Percentiles rank a stretch among this genome's conserved stretches.
phyloP scores from a whole-genome alignment of 2,888 invertebrate species.

The Microdon myrmicae region DNA sequence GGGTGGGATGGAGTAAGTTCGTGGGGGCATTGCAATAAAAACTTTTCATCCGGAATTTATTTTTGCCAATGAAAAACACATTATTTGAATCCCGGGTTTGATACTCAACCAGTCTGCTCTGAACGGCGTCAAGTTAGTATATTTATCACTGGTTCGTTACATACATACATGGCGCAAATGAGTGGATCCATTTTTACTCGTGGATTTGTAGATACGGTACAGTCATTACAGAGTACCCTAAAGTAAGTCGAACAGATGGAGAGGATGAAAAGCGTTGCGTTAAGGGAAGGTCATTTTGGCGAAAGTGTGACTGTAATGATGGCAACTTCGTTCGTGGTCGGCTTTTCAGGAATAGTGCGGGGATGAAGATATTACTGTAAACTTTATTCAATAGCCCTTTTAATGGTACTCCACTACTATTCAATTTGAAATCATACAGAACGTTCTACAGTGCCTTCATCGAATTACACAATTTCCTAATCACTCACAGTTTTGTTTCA shows the following conservation, averaged over 20 bases:
- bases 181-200: slow-evolving; percentile 43
- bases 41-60: slow-evolving; percentile 51
- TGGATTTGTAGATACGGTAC: slow-evolving; percentile 11
- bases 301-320: slow-evolving; percentile 36
- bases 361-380: slow-evolving; percentile 31
- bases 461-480: too few relatives aligned
- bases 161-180: slow-evolving; percentile 21
- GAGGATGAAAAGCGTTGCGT: neutral
- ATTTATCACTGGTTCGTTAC: slow-evolving; percentile 34
- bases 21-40: slow-evolving; percentile 47
- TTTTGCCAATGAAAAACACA: slow-evolving; percentile 52
- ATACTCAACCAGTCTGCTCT: slow-evolving; percentile 16
- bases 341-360: neutral
- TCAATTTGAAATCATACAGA: slow-evolving; percentile 41
- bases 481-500: too few relatives aligned
- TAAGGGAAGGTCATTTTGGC: slow-evolving; percentile 28
- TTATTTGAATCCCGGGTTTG: slow-evolving; percentile 48
- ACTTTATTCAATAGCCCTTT: slow-evolving; percentile 48
- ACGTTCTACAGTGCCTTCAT: slow-evolving; percentile 7
- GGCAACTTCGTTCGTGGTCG: slow-evolving; percentile 2
- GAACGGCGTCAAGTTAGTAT: slow-evolving; percentile 6
- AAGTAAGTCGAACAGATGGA: neutral
- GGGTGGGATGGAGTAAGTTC: too few relatives aligned
- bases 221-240: too few relatives aligned
- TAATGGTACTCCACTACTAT: slow-evolving; percentile 39